A percentile compares a stretch with the other conserved stretches of the same genome.
phyloP scores from a whole-genome alignment of 2,797 vertebrate genomes.

The Anolis apletophallus region DNA sequence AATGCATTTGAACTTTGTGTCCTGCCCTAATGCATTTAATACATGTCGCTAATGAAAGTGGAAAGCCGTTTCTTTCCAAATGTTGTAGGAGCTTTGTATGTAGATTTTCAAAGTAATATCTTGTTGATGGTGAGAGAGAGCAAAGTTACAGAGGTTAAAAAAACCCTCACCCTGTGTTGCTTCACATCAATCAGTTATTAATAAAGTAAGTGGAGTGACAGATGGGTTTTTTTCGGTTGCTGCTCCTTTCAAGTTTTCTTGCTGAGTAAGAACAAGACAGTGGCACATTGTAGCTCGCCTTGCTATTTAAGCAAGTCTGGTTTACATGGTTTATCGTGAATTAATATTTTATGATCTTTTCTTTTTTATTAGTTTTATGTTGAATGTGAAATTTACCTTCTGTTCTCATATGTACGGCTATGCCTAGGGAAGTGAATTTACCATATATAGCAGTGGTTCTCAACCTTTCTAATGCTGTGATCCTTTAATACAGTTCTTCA shows the following conservation, averaged over 20 bases:
- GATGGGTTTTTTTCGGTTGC: neutral
- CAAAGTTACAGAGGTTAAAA: neutral
- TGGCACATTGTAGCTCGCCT: neutral
- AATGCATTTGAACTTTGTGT: constrained; percentile 9
- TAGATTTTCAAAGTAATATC: constrained; percentile 1
- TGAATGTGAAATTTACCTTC: neutral
- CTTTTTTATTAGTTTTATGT: neutral
- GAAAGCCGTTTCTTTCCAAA: neutral
- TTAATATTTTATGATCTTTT: neutral
- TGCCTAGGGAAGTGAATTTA: neutral
- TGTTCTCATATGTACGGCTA: neutral
- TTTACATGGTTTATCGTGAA: neutral
- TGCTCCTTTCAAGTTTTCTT: neutral
- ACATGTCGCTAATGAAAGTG: neutral
- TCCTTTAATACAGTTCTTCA: too few relatives aligned
- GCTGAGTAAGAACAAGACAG: constrained; percentile 2
- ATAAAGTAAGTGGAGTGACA: neutral
- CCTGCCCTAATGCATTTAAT: constrained; percentile 9
- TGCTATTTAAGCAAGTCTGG: neutral
- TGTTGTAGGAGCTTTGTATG: neutral
- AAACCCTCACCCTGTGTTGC: neutral
- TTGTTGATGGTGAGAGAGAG: neutral
- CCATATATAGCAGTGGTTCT: too few relatives aligned
- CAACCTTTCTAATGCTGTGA: too few relatives aligned
- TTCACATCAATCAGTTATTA: constrained; percentile 1